Evolutionary conservation across 2,113 vertebrate genomes (phyloP).

Genomic region (Boleophthalmus pectinirostris): DNA sequence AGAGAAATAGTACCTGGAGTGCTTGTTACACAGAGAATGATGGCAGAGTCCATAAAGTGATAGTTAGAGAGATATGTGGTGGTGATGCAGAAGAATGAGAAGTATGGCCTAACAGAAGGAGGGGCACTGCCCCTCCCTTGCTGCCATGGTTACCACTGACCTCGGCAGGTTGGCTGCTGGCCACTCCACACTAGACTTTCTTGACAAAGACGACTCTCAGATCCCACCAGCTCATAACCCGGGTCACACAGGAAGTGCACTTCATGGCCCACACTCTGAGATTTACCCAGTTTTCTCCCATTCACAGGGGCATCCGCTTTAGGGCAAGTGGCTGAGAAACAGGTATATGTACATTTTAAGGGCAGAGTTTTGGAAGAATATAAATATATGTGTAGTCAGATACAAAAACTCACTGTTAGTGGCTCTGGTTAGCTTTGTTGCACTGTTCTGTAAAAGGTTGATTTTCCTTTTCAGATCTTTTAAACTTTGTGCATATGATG

Average conservation of each 20-base stretch:
- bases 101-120: conserved; percentile 1
- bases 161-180: conserved; percentile 78
- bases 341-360: background rate
- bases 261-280: conserved; percentile 74
- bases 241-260: conserved; percentile 81
- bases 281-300: conserved; percentile 79
- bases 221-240: conserved; percentile 80
- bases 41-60: conserved; percentile 57
- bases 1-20: conserved; percentile 17
- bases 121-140: conserved; percentile 7
- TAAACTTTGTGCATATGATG: conserved; percentile 75
- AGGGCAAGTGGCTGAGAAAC: conserved; percentile 75
- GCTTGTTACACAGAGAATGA: conserved; percentile 41
- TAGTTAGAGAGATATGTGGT: conserved; percentile 46
- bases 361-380: background rate
- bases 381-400: background rate
- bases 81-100: conserved; percentile 27
- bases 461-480: conserved; percentile 82
- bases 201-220: conserved; percentile 79
- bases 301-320: conserved; percentile 71
- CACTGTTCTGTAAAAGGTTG: conserved; percentile 73
- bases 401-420: conserved; percentile 69
- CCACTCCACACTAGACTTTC: conserved; percentile 80
- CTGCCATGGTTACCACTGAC: conserved; percentile 59
- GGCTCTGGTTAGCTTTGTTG: conserved; percentile 59